Conservation (phyloP, 2,888 invertebrate species). For the Sturmia bella region DNA sequence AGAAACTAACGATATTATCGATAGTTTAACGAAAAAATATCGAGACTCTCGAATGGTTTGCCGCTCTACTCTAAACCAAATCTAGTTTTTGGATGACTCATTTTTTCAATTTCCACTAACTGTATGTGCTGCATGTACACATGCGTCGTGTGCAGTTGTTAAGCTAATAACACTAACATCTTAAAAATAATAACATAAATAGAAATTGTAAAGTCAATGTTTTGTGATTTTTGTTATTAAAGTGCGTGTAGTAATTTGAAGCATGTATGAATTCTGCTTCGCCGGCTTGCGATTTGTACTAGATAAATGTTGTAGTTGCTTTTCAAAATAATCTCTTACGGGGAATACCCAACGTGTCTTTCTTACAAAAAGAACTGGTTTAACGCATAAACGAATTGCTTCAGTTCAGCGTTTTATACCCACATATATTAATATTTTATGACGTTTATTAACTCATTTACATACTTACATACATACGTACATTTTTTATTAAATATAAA, state of each 20-base stretch:
- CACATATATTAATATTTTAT: neutral
- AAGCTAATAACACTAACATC: too few species aligned
- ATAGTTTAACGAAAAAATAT: too few species aligned
- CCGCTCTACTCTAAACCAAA: too few species aligned
- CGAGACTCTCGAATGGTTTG: too few species aligned
- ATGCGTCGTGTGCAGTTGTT: too few species aligned
- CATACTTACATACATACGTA: slow-evolving; percentile 20
- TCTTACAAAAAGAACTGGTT: slow-evolving; percentile 25
- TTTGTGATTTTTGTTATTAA: slow-evolving; percentile 22
- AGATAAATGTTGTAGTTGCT: neutral
- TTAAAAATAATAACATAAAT: slow-evolving; percentile 9
- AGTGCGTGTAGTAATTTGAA: slow-evolving; percentile 24
- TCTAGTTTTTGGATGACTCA: too few species aligned
- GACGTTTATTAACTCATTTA: slow-evolving; percentile 17
- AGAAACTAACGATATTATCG: too few species aligned
- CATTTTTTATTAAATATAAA: too few species aligned
- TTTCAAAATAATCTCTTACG: neutral
- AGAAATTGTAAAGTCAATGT: slow-evolving; percentile 41
- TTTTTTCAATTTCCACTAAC: too few species aligned
- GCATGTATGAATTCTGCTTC: neutral
- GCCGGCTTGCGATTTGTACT: slow-evolving; percentile 24
- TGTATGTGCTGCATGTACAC: too few species aligned
- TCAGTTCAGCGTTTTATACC: slow-evolving; percentile 12
- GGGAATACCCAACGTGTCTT: slow-evolving; percentile 44
- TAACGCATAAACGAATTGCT: slow-evolving; percentile 1